Evolutionary conservation across 2,797 vertebrate genomes (phyloP), one percentile per base, ranked within the genome.

Genomic region (Enoplosus armatus): DNA sequence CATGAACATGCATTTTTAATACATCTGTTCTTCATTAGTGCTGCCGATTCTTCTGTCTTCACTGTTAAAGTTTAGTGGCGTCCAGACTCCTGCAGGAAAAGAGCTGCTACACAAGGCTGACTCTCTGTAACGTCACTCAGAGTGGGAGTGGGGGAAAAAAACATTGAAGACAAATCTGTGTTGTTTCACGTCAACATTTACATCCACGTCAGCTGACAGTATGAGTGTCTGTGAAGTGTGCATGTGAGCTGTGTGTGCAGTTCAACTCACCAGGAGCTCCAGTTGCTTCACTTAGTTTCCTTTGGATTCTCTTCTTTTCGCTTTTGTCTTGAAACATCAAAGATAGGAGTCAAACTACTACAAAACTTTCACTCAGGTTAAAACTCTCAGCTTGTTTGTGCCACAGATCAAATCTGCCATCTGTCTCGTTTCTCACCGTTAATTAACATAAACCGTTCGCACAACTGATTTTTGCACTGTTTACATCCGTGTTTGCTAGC

Each of bases 1-100:
- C 62, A 51, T 70, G 54, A 63, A 18, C 47, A n/a, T 43, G 48
- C 31, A 68, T 67, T 59, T 63, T 66, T 62, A 60, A 65, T 14
- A 16, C 18, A 8, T n/a, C 26, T 59, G 2, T 8, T 20, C 45
- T 55, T 60, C 35, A 33, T 62, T 47, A 24, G 55, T 11, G 22
- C 48, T 47, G 43, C 69, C 37, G 56, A 60, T 50, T 22, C 39
- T 39, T 51, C 43, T 3, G 29, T 8, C 45, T 60, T 53, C 1
- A 27, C n/a, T 47, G 26, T 29, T 43, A 24, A 45, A 37, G 70
- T 63, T 48, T 24, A 35, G 12, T 14, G 2, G 33, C 4, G 18
- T 59, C 18, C 26, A 27, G 37, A 18, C 14, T 24, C 5, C 27
- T 37, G 56, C n/a, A 45, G 56, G 8, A 16, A 61, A 2, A 63